Evolutionary conservation across 2,113 vertebrate species (phyloP), one percentile per base, ranked within the genome.

Genomic region (Pachyramphus minor): DNA sequence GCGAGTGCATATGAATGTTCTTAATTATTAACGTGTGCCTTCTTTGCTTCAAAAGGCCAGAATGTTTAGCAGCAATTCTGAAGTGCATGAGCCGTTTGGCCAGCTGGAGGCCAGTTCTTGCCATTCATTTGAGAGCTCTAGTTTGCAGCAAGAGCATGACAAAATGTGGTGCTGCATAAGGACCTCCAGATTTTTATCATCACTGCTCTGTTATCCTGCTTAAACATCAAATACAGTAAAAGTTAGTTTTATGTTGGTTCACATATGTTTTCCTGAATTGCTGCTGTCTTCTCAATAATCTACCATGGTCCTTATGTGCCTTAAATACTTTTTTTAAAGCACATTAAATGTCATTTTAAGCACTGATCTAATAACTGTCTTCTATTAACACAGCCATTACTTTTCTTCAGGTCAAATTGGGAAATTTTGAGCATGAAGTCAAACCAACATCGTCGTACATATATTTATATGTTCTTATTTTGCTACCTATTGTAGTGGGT

Each of bases 321-420:
- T 76, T 23, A 35, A 53, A 58, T 58, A 19, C 18, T 13, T 15
- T 23, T 18, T 76, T 42, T 19, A 24, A 9, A 16, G 37, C 76
- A 24, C 1, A 14, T 21, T 27, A 56, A 52, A 45, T 59, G 12
- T 69, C 2, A 33, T 89, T 81, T 87, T 84, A 84, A 87, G 74
- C n/a, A 50, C 37, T 64, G 55, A 11, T 42, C 2, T 10, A 84
- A 33, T 24, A 27, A 11, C 23, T 41, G 6, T 5, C 30, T 39
- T 37, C 6, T 30, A 2, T 24, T 86, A 89, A 90, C 33, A 45
- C 80, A 31, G 69, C 2, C 53, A 24, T 62, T 94, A n/a, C 68
- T 93, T 85, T 94, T 94, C 55, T 89, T 14, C 69, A 99, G 99
- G 98, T 99, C 82, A 97, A n/a, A 31, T 68, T 99, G 89, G 99